Percentiles rank a stretch among this genome's conserved stretches.
Evolutionary conservation across 2,888 invertebrate species (phyloP).

Genomic region (Exocentrus adspersus): DNA sequence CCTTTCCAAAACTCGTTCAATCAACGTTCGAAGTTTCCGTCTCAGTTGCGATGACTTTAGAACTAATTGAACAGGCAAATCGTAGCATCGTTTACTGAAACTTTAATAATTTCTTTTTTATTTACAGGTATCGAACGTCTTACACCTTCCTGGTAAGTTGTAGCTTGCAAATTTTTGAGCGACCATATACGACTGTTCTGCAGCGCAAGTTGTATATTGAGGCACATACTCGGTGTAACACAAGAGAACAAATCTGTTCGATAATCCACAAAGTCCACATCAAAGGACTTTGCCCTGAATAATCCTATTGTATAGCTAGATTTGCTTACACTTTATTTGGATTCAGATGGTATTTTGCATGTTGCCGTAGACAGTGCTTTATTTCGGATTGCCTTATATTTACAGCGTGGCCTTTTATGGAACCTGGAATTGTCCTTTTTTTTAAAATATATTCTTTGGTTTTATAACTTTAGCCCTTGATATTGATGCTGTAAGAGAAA

Average conservation of each 20-base stretch:
- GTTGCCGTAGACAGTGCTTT: conserved; percentile 24
- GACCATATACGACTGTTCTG: neutral
- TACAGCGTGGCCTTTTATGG: neutral
- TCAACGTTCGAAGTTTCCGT: too few relatives aligned
- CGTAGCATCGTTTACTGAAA: too few relatives aligned
- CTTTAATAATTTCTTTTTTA: too few relatives aligned
- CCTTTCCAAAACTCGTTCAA: too few relatives aligned
- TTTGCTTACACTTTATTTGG: conserved; percentile 34
- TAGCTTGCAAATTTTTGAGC: too few relatives aligned
- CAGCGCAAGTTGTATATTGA: neutral
- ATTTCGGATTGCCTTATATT: conserved; percentile 10
- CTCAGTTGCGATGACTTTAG: too few relatives aligned
- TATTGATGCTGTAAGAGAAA: too few relatives aligned
- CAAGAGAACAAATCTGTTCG: conserved; percentile 23
- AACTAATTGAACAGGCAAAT: too few relatives aligned
- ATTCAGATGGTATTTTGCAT: conserved; percentile 27
- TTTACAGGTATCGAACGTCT: neutral
- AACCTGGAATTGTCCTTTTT: neutral
- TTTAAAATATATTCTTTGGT: too few relatives aligned
- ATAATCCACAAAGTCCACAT: conserved; percentile 33
- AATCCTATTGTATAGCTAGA: conserved; percentile 33
- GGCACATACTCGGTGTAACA: neutral
- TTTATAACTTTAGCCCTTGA: too few relatives aligned
- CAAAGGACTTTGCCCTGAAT: conserved; percentile 29
- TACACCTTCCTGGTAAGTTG: neutral